Evolutionary conservation across 37 sponge, comb jelly and placozoan species (phyloP).

Genomic region (Hexactinellida sp.): DNA sequence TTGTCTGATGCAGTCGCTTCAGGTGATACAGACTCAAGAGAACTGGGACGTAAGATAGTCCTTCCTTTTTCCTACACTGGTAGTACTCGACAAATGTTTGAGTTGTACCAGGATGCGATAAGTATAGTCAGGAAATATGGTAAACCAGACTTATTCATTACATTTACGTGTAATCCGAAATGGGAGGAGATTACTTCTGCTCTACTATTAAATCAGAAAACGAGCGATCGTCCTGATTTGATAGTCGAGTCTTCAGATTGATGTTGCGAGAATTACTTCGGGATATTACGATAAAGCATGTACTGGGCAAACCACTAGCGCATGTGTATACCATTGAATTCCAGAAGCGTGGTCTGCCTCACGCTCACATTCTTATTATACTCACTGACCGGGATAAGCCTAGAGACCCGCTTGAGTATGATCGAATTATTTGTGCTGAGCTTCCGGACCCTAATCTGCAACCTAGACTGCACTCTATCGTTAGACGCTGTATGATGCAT

Average conservation of each 20-base stretch:
- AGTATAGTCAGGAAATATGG: constrained; percentile 12
- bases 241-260: constrained; percentile 4
- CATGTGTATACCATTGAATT: background rate
- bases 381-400: background rate
- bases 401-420: background rate
- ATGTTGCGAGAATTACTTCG: background rate
- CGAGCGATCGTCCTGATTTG: background rate
- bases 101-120: constrained; percentile 13
- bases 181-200: constrained; percentile 1
- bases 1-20: constrained; percentile 16
- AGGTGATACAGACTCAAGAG: background rate
- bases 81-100: background rate
- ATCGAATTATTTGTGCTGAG: background rate
- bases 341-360: constrained; percentile 37
- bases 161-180: constrained; percentile 16
- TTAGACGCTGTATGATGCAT: constrained; percentile 23
- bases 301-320: background rate
- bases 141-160: background rate
- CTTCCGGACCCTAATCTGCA: background rate
- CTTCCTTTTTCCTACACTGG: constrained; percentile 13
- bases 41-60: background rate
- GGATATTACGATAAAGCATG: background rate
- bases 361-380: constrained; percentile 19
- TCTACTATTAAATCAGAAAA: background rate
- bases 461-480: constrained; percentile 18